Evolutionary conservation across 2,113 vertebrate genomes (phyloP).

Genomic region (Lota lota): DNA sequence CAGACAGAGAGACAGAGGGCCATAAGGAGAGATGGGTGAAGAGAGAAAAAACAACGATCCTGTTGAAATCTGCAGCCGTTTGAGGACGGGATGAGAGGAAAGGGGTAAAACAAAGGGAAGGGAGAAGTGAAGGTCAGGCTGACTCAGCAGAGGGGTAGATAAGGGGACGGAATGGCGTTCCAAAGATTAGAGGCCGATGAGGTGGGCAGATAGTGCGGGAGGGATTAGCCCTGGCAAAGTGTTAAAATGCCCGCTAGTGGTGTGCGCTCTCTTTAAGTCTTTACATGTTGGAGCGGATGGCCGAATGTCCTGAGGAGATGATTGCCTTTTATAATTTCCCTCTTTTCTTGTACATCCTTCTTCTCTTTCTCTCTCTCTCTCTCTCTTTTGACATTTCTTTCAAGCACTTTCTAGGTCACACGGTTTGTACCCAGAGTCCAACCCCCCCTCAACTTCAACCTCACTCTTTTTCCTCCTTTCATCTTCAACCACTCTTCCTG

Average conservation of each 20-base stretch:
- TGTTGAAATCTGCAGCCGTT: constrained; percentile 20
- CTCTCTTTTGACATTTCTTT: no score
- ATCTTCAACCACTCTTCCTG: no score
- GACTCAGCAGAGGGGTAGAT: constrained; percentile 16
- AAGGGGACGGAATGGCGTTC: constrained; percentile 15
- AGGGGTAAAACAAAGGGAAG: constrained; percentile 24
- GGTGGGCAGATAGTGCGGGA: constrained; percentile 22
- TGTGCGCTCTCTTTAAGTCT: background rate
- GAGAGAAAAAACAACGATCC: background rate
- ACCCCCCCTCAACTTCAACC: no score
- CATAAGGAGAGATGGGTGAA: background rate
- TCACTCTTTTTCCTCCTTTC: no score
- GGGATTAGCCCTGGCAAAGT: constrained; percentile 29
- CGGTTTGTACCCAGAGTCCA: no score
- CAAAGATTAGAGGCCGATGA: constrained; percentile 33
- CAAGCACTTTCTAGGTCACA: no score
- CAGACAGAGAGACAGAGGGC: background rate
- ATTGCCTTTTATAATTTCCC: background rate
- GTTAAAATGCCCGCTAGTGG: background rate
- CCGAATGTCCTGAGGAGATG: background rate
- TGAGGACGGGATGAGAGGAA: background rate
- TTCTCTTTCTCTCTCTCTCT: no score
- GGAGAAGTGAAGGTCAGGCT: constrained; percentile 37
- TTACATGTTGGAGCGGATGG: no score
- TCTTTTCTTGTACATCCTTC: background rate